Conservation (phyloP, 2,888 invertebrate genomes). For the Troides helena region DNA sequence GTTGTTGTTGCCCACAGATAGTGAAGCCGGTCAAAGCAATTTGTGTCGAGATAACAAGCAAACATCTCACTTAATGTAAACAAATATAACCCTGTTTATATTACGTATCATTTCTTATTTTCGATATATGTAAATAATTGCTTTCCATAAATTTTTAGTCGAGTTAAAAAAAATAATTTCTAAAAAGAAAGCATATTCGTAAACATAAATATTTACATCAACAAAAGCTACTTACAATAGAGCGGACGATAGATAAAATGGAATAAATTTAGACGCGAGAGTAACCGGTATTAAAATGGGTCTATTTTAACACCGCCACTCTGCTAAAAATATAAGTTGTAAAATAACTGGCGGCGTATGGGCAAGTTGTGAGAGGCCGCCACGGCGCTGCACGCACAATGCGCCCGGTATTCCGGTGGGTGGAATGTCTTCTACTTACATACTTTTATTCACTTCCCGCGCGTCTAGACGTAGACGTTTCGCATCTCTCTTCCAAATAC, state of each 20-base stretch:
- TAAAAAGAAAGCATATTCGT: slow-evolving; percentile 6
- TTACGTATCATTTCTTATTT: not conserved
- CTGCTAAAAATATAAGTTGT: slow-evolving; percentile 36
- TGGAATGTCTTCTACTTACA: slow-evolving; percentile 62
- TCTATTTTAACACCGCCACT: slow-evolving; percentile 34
- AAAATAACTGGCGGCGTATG: slow-evolving; percentile 32
- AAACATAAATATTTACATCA: slow-evolving; percentile 37
- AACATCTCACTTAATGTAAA: slow-evolving; percentile 30
- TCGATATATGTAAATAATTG: not conserved
- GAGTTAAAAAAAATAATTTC: not conserved
- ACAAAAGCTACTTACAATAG: slow-evolving; percentile 29
- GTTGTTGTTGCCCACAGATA: slow-evolving; percentile 44
- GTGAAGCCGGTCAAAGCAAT: slow-evolving; percentile 54
- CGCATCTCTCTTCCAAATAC: slow-evolving; percentile 44
- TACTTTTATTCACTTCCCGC: slow-evolving; percentile 67
- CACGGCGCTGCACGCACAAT: slow-evolving; percentile 43
- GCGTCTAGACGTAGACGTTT: slow-evolving; percentile 62
- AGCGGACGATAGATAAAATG: slow-evolving; percentile 33
- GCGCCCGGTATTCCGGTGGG: slow-evolving; percentile 44
- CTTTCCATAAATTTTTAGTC: not conserved
- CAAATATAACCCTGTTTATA: slow-evolving; percentile 21
- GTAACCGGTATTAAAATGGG: slow-evolving; percentile 36
- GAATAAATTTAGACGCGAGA: slow-evolving; percentile 36
- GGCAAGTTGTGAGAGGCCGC: slow-evolving; percentile 33
- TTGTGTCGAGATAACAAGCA: slow-evolving; percentile 47